These are phyloP conservation scores for Pterocles burchelli DNA, from an alignment of 2,113 vertebrate species.

Conservation along the genomic window DNA sequence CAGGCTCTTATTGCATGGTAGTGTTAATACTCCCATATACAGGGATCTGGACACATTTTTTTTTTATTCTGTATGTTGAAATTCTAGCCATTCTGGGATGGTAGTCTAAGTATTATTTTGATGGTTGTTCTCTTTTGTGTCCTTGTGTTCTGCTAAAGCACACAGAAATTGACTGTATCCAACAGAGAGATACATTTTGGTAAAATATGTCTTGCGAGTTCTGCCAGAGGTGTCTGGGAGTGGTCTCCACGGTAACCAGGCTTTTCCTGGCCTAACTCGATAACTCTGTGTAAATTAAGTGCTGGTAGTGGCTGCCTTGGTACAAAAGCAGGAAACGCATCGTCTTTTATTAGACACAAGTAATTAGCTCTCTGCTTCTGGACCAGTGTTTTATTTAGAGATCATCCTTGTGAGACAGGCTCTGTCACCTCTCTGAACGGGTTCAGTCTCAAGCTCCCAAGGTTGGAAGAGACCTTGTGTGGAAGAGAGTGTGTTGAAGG, in stretches of 20 bases:
- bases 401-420: not conserved
- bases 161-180: not conserved
- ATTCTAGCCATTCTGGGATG: not conserved
- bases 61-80: not conserved
- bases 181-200: not conserved
- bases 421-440: not conserved
- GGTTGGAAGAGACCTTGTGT: not conserved
- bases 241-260: slow-evolving; percentile 63
- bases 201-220: not conserved
- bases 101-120: not conserved
- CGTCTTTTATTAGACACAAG: not conserved
- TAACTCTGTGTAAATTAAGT: slow-evolving; percentile 22
- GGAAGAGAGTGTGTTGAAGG: not conserved
- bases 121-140: not conserved
- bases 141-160: not conserved
- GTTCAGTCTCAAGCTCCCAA: not conserved
- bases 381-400: not conserved
- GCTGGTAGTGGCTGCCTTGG: not conserved
- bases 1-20: not conserved
- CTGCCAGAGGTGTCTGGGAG: not conserved
- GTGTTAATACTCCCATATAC: not conserved
- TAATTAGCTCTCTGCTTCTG: not conserved
- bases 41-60: not conserved
- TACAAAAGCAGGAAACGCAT: slow-evolving; percentile 15
- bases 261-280: slow-evolving; percentile 10